Conservation (phyloP, 2,113 vertebrate genomes). For the Excalfactoria chinensis region DNA sequence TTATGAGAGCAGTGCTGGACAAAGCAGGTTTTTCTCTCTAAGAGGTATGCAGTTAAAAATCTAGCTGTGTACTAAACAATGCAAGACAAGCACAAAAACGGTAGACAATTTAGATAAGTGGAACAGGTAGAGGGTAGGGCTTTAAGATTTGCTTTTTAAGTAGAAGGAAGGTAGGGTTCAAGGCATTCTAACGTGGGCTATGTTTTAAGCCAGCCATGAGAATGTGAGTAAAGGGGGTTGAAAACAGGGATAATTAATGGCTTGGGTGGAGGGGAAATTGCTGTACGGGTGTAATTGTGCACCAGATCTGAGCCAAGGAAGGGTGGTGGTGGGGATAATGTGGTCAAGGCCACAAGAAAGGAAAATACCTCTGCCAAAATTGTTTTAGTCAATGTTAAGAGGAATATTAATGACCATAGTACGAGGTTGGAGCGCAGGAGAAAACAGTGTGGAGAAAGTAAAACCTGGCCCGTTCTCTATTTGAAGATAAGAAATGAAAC, state of each 20-base stretch:
- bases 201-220: not conserved
- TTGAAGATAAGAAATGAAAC: slow-evolving; percentile 31
- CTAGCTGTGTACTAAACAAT: not conserved
- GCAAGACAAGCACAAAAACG: not conserved
- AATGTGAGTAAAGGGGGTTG: not conserved
- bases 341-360: not conserved
- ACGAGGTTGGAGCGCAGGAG: not conserved
- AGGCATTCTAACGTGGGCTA: not conserved
- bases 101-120: not conserved
- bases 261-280: slow-evolving; percentile 44
- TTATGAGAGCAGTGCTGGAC: not conserved
- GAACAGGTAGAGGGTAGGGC: not conserved
- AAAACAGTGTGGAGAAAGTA: slow-evolving; percentile 3
- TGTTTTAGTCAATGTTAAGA: not conserved
- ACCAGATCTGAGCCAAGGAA: not conserved
- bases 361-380: slow-evolving; percentile 35
- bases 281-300: not conserved
- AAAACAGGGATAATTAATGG: not conserved
- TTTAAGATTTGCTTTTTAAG: not conserved
- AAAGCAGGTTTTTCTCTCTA: not conserved
- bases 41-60: not conserved
- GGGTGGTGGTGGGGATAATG: not conserved
- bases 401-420: slow-evolving; percentile 23
- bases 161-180: not conserved
- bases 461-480: not conserved